Evolutionary conservation across 2,113 vertebrate genomes (phyloP), one percentile per base, ranked within the genome.

Genomic region (Silurus asotus): DNA sequence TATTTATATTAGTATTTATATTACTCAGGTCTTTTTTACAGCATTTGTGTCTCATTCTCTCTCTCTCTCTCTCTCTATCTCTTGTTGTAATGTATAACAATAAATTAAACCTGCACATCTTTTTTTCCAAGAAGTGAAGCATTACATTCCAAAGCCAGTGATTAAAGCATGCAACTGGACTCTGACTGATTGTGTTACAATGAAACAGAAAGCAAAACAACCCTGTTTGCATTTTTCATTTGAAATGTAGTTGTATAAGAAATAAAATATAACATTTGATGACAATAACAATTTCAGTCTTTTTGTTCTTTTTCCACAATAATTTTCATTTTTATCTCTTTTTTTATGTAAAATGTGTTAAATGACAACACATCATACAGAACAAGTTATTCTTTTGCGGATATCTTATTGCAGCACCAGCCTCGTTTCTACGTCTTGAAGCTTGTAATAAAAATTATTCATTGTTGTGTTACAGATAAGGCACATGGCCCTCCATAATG

Each of bases 101-200:
- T 86, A 89, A 88, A 92, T 86, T 87, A 86, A 91, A 87, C 59
- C 13, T 67, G 67, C 83, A 1, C 28, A 77, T 80, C 25, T 84
- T 69, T 64, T 64, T 88, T 77, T 70, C 81, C 55, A 25, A 45
- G 51, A 83, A 56, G 86, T 82, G 82, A 76, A 87, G 25, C 75
- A 28, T 92, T 90, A 89, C 88, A 92, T 92, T 91, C 87, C 11
- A 8, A 3, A 20, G 90, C 92, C 91, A 94, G 88, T 88, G 58
- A 88, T 49, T 25, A 91, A 86, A 89, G 92, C 89, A 86, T 89
- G 88, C 84, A 89, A 86, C 87, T 81, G 79, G 92, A 84, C 87
- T 80, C 37, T 37, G 37, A 37, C 37, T 37, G 37, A 37, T 37
- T 37, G 37, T 92, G n/a, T 74, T 10, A 45, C 62, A 6, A 15